These are phyloP conservation scores for Onychomys leucogaster DNA, from an alignment of 2,797 vertebrate genomes.

Conservation along the genomic window DNA sequence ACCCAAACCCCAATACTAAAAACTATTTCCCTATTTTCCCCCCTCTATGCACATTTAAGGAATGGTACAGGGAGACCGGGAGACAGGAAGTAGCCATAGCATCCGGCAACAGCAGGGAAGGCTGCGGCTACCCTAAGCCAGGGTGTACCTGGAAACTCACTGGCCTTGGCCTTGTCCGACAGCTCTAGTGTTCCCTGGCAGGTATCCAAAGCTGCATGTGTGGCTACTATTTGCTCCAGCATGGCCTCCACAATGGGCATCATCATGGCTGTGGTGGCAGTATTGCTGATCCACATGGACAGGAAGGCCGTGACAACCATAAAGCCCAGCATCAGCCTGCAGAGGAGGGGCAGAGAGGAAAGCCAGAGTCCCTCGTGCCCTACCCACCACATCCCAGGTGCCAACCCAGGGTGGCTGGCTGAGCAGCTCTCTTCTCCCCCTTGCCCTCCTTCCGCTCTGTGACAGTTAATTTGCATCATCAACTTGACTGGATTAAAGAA, in stretches of 20 bases:
- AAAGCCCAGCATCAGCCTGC: conserved; percentile 97
- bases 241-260: conserved; percentile 97
- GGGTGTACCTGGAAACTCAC: conserved; percentile 58
- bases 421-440: neutral
- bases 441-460: neutral
- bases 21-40: neutral
- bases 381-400: accelerated
- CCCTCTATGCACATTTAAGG: neutral
- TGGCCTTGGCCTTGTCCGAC: conserved; percentile 82
- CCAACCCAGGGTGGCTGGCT: neutral
- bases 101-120: neutral
- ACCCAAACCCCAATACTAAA: neutral
- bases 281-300: conserved; percentile 99
- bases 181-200: conserved; percentile 83
- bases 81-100: neutral
- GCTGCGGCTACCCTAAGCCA: neutral
- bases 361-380: neutral
- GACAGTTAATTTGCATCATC: neutral
- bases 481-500: neutral
- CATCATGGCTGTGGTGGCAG: conserved; percentile 99
- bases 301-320: conserved; percentile 97
- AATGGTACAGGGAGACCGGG: neutral
- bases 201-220: conserved; percentile 79
- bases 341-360: conserved; percentile 46
- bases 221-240: conserved; percentile 92